phyloP scores from a whole-genome alignment of 1,140 invertebrate genomes.

The Zaprionus nigranus region DNA sequence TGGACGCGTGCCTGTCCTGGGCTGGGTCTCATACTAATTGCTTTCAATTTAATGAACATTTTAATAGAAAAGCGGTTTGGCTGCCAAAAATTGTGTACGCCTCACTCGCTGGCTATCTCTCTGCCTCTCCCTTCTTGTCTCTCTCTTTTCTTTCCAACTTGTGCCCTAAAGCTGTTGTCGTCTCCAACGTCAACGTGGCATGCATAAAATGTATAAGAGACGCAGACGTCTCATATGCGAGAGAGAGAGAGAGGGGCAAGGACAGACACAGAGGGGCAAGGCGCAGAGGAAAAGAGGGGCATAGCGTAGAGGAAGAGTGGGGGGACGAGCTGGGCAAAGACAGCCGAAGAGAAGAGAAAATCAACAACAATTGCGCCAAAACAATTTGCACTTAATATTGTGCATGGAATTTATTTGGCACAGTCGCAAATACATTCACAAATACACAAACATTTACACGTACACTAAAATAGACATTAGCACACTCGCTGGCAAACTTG shows the following conservation, averaged over 20 bases:
- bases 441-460: constrained; percentile 27
- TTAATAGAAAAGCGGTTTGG: constrained; percentile 75
- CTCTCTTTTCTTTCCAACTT: background rate
- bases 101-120: background rate
- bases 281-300: background rate
- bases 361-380: constrained; percentile 69
- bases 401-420: constrained; percentile 67
- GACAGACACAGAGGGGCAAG: background rate
- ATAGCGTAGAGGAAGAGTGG: background rate
- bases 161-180: constrained; percentile 48
- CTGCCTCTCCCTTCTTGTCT: background rate
- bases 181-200: constrained; percentile 38
- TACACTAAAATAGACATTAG: constrained; percentile 18
- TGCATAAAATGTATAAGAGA: constrained; percentile 70
- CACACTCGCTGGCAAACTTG: constrained; percentile 31
- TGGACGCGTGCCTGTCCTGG: constrained; percentile 9
- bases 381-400: constrained; percentile 80
- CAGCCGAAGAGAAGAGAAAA: background rate
- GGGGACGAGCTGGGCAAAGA: background rate
- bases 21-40: constrained; percentile 66
- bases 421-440: constrained; percentile 41
- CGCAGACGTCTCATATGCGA: constrained; percentile 17
- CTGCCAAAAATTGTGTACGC: constrained; percentile 62
- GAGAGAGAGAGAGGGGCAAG: background rate
- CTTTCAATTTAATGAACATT: constrained; percentile 83